phyloP scores from a whole-genome alignment of 2,113 vertebrate genomes.

The Silurus glanis region DNA sequence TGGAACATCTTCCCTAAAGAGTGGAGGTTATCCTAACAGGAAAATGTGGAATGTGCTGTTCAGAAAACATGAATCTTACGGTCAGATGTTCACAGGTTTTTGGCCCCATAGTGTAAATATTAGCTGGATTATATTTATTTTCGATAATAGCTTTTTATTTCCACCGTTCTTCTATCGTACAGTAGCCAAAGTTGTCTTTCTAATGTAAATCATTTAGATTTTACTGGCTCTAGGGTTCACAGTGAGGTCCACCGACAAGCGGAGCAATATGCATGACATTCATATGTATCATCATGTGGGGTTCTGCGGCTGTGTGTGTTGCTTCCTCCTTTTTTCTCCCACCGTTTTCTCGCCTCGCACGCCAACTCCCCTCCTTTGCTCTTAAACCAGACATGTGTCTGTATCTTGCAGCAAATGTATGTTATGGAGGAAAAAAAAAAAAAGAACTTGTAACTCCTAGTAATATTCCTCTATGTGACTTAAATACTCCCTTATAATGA shows the following conservation, averaged over 20 bases:
- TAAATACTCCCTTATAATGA: background rate
- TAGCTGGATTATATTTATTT: too few species aligned
- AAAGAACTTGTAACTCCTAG: background rate
- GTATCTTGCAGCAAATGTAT: background rate
- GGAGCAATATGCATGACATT: constrained; percentile 11
- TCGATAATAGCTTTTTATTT: too few species aligned
- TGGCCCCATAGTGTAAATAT: too few species aligned
- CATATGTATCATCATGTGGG: constrained; percentile 18
- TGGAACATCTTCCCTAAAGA: too few species aligned
- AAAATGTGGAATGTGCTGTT: too few species aligned
- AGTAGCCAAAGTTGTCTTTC: background rate
- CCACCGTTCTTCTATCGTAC: too few species aligned
- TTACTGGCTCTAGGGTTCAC: background rate
- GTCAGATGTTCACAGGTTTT: too few species aligned
- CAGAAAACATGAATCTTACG: too few species aligned
- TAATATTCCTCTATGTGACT: background rate
- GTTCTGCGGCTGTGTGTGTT: background rate
- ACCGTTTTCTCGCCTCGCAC: background rate
- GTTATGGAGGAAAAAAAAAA: background rate
- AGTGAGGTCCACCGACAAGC: background rate
- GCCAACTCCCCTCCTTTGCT: background rate
- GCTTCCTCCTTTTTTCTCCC: background rate
- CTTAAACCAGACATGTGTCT: background rate
- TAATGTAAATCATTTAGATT: background rate
- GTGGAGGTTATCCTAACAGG: too few species aligned